Evolutionary conservation across 2,797 vertebrate genomes (phyloP), one percentile per base, ranked within the genome.

Genomic region (Sorex maritimensis): DNA sequence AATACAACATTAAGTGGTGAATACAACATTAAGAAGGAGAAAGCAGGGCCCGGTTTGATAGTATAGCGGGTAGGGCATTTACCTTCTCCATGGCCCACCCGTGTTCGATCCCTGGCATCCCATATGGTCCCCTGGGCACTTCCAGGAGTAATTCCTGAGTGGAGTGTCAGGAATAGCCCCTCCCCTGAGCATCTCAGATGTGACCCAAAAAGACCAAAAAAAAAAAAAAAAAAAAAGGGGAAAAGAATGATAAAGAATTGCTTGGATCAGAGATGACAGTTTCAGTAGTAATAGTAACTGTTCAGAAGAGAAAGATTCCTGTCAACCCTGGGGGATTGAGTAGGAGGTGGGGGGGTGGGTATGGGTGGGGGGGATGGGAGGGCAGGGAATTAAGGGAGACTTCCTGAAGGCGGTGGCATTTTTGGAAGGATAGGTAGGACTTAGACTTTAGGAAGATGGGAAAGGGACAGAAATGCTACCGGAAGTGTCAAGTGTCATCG

Each of bases 371-470:
- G 41, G 41, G 41, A n/a, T 34, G 34, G 46, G 38, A n/a, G 17
- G 14, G 4, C 26, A 28, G 69, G 87, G 84, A 14, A 93, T 88
- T 92, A 86, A 94, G 71, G 55, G 67, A 82, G 73, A 87, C 77
- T 90, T 91, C 68, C 91, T 91, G 93, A 72, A 88, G 80, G 68
- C 82, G 91, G 68, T 79, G 71, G 49, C 24, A 44, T 81, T 86
- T 90, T 87, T 44, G 41, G 7, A 44, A 44, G 41, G 65, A 38
- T 90, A 88, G 86, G 4, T 80, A 68, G 61, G 72, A 94, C 90
- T 90, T 87, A 77, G 46, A 73, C 34, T 74, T 72, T 79, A 94
- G 55, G 58, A 89, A 87, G 75, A 23, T 58, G 74, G 55, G 49
- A 74, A 91, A 95, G 88, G 73, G 75, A 21, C 65, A 58, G 71